Percentiles rank a stretch among this genome's conserved stretches.
These are phyloP conservation scores for Hypanus sabinus DNA, from an alignment of 2,113 vertebrate species.

Conservation along the genomic window DNA sequence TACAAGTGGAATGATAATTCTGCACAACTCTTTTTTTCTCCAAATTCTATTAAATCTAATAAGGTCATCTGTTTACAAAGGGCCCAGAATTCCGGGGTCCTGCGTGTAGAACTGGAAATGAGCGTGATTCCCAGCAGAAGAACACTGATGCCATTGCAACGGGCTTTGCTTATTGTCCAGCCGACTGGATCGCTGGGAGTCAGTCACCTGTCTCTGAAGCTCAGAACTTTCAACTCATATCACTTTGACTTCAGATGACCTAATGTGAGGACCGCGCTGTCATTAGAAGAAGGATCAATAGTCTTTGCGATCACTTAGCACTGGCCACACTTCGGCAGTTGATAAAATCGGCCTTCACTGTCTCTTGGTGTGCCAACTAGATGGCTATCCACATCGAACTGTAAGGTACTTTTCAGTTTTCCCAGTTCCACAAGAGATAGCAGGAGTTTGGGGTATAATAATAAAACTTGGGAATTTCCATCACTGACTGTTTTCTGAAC, in stretches of 20 bases:
- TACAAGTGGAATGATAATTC: neutral
- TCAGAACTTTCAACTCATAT: neutral
- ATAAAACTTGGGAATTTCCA: neutral
- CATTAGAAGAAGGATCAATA: neutral
- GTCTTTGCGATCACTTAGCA: neutral
- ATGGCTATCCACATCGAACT: neutral
- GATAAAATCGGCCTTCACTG: neutral
- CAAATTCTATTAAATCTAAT: neutral
- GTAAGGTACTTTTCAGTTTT: neutral
- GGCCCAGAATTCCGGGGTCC: neutral
- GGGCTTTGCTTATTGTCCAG: neutral
- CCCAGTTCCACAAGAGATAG: neutral
- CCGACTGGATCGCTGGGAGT: neutral
- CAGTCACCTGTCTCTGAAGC: neutral
- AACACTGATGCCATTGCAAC: neutral
- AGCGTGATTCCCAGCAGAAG: neutral
- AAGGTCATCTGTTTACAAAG: neutral
- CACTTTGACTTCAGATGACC: neutral
- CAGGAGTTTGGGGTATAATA: neutral
- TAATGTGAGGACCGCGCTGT: neutral
- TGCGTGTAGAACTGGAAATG: neutral
- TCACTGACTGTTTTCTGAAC: neutral
- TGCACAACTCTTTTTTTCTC: neutral
- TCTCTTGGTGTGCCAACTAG: neutral
- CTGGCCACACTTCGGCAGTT: neutral